These are phyloP conservation scores for Notocelia uddmanniana DNA, from an alignment of 2,888 invertebrate species.

Conservation along the genomic window DNA sequence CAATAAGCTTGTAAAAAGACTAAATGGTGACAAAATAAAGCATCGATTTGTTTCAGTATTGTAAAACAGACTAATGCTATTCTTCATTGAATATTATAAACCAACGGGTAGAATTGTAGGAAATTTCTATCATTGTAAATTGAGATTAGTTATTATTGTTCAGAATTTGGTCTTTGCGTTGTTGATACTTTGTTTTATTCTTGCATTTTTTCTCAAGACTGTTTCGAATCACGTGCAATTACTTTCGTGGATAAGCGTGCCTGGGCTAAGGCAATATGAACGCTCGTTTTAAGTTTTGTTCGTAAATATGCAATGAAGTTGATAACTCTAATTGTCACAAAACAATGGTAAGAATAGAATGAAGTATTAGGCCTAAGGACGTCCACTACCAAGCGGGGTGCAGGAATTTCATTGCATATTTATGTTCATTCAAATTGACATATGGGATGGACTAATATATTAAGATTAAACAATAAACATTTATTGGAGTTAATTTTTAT, in stretches of 20 bases:
- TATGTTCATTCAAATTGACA: conserved; percentile 7
- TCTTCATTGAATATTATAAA: neutral
- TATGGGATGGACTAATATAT: conserved; percentile 61
- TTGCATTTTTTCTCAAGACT: conserved; percentile 39
- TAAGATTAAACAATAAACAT: conserved; percentile 51
- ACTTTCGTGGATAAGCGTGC: too few relatives aligned
- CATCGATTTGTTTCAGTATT: too few relatives aligned
- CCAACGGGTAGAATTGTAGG: neutral
- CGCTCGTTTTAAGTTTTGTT: conserved; percentile 15
- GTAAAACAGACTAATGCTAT: neutral
- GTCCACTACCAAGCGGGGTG: too few relatives aligned
- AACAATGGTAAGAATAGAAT: neutral
- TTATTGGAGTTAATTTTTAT: conserved; percentile 26
- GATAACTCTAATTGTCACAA: neutral
- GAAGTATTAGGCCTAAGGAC: too few relatives aligned
- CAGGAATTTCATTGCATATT: conserved; percentile 11
- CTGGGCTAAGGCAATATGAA: conserved; percentile 2
- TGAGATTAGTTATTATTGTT: conserved; percentile 16
- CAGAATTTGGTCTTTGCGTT: neutral
- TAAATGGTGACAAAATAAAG: too few relatives aligned
- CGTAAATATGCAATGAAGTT: conserved; percentile 21
- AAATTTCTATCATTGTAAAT: neutral
- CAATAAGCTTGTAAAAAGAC: too few relatives aligned
- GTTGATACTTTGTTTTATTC: neutral
- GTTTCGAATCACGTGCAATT: conserved; percentile 29